Percentiles rank a stretch among this genome's conserved stretches.
Evolutionary conservation across 1,140 invertebrate species (phyloP).

Genomic region (Drosophila aff.): DNA sequence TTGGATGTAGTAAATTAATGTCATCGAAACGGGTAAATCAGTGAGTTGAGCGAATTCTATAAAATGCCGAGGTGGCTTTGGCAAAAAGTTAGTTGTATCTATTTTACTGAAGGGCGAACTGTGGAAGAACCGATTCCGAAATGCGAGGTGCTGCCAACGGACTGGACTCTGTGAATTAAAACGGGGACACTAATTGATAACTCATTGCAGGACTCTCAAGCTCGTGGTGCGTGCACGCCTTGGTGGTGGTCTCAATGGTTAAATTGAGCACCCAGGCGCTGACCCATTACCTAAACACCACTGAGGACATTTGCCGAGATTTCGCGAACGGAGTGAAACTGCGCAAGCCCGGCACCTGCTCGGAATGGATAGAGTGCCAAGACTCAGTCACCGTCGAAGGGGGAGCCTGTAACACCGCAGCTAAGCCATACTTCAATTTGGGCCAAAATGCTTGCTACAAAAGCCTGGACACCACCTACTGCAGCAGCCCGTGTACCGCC

Average conservation of each 20-base stretch:
- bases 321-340: constrained; percentile 52
- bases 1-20: constrained; percentile 56
- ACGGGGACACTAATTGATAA: neutral
- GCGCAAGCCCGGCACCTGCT: constrained; percentile 63
- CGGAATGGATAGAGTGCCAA: constrained; percentile 51
- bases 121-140: constrained; percentile 5
- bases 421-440: constrained; percentile 15
- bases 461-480: constrained; percentile 38
- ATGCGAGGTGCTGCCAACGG: constrained; percentile 23
- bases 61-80: constrained; percentile 18
- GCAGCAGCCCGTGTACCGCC: constrained; percentile 20
- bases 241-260: constrained; percentile 34
- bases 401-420: neutral
- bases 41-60: constrained; percentile 13
- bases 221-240: constrained; percentile 3
- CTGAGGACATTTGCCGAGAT: constrained; percentile 59
- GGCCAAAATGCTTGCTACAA: constrained; percentile 1
- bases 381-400: constrained; percentile 11
- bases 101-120: constrained; percentile 2
- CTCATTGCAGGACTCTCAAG: constrained; percentile 12
- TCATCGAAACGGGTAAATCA: constrained; percentile 36
- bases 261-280: constrained; percentile 39
- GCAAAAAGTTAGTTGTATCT: constrained; percentile 35
- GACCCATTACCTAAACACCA: constrained; percentile 27
- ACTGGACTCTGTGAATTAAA: neutral